Conservation (phyloP, 2,113 vertebrate species). For the Cairina moschata region DNA sequence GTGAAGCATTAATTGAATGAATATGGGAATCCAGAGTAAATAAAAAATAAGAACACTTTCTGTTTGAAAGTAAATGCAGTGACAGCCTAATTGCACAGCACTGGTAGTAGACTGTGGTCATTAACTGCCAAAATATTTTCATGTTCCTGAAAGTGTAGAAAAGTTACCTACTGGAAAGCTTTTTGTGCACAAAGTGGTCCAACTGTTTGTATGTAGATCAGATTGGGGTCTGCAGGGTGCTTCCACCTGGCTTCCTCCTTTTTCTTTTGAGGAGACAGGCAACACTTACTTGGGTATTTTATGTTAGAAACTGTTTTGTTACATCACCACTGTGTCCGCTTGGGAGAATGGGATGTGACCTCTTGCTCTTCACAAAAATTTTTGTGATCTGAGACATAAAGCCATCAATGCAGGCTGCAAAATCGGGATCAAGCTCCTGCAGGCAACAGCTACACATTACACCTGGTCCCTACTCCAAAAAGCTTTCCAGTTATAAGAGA, state of each 20-base stretch:
- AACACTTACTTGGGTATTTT: background rate
- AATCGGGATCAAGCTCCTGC: background rate
- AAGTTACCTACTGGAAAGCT: background rate
- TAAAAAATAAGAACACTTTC: background rate
- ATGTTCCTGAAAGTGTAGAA: background rate
- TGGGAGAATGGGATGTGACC: background rate
- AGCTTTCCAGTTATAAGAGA: background rate
- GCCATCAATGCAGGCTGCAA: background rate
- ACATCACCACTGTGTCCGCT: background rate
- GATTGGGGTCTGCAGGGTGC: background rate
- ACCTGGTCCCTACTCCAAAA: background rate
- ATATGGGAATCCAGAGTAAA: background rate
- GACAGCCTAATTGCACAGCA: background rate
- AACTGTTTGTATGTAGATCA: background rate
- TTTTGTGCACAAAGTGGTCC: background rate
- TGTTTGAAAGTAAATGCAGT: background rate
- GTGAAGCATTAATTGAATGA: background rate
- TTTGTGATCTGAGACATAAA: background rate
- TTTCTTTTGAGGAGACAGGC: background rate
- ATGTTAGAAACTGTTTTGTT: background rate
- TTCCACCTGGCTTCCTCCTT: background rate
- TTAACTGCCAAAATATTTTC: constrained; percentile 2
- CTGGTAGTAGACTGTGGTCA: background rate
- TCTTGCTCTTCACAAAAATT: background rate
- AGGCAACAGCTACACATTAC: background rate